Evolutionary conservation across 2,113 vertebrate species (phyloP).

Genomic region (Myotis lucifugus): DNA sequence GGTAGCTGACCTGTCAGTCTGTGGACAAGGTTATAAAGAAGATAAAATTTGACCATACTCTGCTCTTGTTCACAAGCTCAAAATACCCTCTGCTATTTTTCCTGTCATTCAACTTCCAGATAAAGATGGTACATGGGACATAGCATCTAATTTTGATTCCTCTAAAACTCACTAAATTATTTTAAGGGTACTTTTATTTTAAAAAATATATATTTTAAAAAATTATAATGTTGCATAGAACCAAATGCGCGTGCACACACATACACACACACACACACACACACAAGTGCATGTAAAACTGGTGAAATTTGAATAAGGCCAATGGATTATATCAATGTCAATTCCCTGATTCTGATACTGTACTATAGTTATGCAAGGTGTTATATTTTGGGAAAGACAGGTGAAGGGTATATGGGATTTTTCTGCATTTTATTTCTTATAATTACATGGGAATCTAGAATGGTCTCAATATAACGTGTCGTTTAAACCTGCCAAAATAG

Average conservation of each 20-base stretch:
- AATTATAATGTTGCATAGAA: neutral
- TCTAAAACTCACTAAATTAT: neutral
- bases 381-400: neutral
- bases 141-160: neutral
- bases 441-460: neutral
- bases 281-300: neutral
- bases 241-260: neutral
- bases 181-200: neutral
- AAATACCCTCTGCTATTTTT: neutral
- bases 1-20: neutral
- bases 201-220: neutral
- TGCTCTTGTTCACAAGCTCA: neutral
- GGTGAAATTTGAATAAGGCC: neutral
- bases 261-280: neutral
- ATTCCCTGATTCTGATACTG: neutral
- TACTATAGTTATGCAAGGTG: neutral
- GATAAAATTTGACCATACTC: neutral
- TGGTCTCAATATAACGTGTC: slow-evolving; percentile 9
- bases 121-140: neutral
- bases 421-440: neutral
- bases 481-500: slow-evolving; percentile 1
- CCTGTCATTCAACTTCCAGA: neutral
- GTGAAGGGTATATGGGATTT: neutral
- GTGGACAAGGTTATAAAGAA: neutral
- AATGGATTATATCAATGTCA: neutral